These are phyloP conservation scores for Sceloporus tristichus DNA, from an alignment of 2,113 vertebrate species.

Conservation along the genomic window DNA sequence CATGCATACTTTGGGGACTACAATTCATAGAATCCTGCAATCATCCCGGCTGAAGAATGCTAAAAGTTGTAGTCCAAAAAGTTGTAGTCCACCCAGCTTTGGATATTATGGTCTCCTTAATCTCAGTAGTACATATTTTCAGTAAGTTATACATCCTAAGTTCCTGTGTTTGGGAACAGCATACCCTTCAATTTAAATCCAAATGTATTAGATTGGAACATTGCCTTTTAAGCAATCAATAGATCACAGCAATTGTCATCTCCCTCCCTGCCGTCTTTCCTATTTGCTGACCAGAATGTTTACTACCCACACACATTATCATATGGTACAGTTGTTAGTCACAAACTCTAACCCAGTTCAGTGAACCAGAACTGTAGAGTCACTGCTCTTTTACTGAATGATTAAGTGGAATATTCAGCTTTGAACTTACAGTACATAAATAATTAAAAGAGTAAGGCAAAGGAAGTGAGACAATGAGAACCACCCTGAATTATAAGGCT, in stretches of 20 bases:
- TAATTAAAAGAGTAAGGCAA: background rate
- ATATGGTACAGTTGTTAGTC: conserved; percentile 33
- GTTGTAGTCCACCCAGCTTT: too few species aligned
- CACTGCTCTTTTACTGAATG: conserved; percentile 10
- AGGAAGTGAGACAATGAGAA: conserved; percentile 39
- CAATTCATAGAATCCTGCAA: too few species aligned
- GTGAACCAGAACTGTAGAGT: conserved; percentile 44
- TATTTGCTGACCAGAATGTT: background rate
- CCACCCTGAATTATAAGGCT: conserved; percentile 19
- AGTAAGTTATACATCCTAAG: background rate
- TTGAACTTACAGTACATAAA: conserved; percentile 33
- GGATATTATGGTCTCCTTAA: background rate
- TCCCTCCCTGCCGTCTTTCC: background rate
- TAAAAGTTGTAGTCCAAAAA: too few species aligned
- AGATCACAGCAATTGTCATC: conserved; percentile 20
- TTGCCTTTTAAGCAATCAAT: conserved; percentile 17
- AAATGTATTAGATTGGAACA: background rate
- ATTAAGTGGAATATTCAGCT: conserved; percentile 32
- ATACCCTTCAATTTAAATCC: background rate
- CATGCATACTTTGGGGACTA: too few species aligned
- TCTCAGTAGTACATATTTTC: background rate
- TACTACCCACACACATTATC: background rate
- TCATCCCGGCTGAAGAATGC: too few species aligned
- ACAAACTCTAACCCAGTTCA: conserved; percentile 24
- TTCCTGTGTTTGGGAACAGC: background rate